These are phyloP conservation scores for Nasonia longicornis DNA, from an alignment of 1,140 invertebrate genomes.

Conservation along the genomic window DNA sequence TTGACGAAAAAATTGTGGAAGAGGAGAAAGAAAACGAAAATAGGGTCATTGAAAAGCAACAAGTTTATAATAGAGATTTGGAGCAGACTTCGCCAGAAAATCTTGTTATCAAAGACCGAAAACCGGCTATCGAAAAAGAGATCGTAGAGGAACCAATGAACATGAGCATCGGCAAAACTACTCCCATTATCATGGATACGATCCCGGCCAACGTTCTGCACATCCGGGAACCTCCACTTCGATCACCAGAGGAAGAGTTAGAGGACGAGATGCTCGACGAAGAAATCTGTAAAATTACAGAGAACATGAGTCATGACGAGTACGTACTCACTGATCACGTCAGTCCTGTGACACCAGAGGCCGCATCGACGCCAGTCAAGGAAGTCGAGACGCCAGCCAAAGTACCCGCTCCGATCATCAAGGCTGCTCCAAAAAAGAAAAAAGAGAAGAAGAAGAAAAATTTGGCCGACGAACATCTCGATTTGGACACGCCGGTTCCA, in stretches of 20 bases:
- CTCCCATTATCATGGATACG: not conserved
- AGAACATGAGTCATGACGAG: conserved; percentile 68
- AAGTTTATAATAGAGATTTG: not conserved
- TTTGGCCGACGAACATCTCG: conserved; percentile 59
- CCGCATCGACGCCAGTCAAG: conserved; percentile 52
- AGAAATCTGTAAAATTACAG: conserved; percentile 67
- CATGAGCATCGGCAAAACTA: not conserved
- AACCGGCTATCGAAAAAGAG: not conserved
- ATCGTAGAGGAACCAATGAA: not conserved
- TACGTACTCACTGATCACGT: conserved; percentile 66
- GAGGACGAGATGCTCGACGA: conserved; percentile 66
- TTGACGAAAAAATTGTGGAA: conserved; percentile 20
- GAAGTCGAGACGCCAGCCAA: not conserved
- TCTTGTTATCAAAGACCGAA: conserved; percentile 4
- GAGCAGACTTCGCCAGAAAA: not conserved
- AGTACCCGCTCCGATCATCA: conserved; percentile 9
- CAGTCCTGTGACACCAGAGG: conserved; percentile 54
- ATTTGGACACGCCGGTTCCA: conserved; percentile 54
- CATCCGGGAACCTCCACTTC: conserved; percentile 9
- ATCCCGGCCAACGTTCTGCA: not conserved
- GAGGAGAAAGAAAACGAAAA: conserved; percentile 28
- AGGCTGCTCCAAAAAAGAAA: conserved; percentile 43
- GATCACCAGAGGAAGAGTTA: conserved; percentile 50
- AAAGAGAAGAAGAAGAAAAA: conserved; percentile 56
- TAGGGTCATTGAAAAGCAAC: not conserved